A percentile compares a stretch with the other conserved stretches of the same genome.
These are phyloP conservation scores for Vultur gryphus DNA, from an alignment of 2,797 vertebrate species.

Conservation along the genomic window DNA sequence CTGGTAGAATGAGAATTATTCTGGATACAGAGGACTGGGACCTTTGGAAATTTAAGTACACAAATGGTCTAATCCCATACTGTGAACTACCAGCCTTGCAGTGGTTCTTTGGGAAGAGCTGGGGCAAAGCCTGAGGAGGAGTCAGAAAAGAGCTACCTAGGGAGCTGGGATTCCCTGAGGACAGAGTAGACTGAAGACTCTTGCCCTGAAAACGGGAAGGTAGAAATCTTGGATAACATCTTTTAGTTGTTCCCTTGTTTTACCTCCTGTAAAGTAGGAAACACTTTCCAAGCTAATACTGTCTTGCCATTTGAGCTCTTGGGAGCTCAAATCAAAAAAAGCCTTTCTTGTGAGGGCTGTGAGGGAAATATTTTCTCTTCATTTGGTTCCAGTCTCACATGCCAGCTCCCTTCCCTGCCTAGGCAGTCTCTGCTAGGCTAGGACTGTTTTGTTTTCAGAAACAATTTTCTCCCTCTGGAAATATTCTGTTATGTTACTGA, in stretches of 20 bases:
- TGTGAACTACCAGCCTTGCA: not conserved
- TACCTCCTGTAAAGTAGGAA: not conserved
- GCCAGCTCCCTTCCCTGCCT: not conserved
- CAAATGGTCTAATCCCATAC: not conserved
- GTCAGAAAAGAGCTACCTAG: not conserved
- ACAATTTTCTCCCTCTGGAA: slow-evolving; percentile 30
- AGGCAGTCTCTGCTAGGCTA: not conserved
- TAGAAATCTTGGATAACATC: not conserved
- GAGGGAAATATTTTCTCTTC: not conserved
- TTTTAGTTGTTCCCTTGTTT: not conserved
- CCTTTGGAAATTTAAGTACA: not conserved
- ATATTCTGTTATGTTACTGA: slow-evolving; percentile 15
- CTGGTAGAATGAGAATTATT: not conserved
- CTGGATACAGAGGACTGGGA: not conserved
- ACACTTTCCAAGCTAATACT: not conserved
- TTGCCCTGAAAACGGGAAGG: not conserved
- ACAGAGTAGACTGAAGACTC: not conserved
- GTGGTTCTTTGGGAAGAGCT: not conserved
- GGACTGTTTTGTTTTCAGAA: slow-evolving; percentile 33
- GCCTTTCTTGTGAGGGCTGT: not conserved
- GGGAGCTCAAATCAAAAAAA: not conserved
- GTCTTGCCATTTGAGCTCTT: not conserved
- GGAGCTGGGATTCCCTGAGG: not conserved
- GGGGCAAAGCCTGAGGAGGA: not conserved
- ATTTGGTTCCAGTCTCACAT: not conserved